These are phyloP conservation scores for Wiebesia pumilae DNA, from an alignment of 1,140 invertebrate genomes.

Conservation along the genomic window DNA sequence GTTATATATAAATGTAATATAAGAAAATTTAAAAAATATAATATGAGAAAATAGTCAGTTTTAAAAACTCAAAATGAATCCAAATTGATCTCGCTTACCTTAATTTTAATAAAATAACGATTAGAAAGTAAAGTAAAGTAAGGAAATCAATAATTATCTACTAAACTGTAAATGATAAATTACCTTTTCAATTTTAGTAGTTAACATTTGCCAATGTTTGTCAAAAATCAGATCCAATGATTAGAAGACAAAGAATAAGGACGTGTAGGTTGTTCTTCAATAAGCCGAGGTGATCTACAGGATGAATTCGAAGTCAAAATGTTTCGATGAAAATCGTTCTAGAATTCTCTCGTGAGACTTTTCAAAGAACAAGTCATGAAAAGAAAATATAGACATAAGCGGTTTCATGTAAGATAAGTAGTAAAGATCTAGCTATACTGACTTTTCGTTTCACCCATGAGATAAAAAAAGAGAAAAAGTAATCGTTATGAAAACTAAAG, in stretches of 20 bases:
- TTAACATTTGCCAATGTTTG: no score
- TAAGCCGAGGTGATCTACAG: not conserved
- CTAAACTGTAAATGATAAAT: no score
- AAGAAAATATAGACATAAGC: not conserved
- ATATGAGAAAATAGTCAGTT: no score
- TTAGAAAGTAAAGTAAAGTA: no score
- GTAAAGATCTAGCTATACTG: not conserved
- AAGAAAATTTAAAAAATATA: no score
- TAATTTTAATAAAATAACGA: no score
- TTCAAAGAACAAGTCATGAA: not conserved
- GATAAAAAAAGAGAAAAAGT: slow-evolving; percentile 8
- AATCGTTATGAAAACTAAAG: not conserved
- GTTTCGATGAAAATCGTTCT: not conserved
- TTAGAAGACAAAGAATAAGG: not conserved
- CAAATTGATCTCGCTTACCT: no score
- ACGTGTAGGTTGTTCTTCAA: not conserved
- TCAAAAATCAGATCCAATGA: not conserved
- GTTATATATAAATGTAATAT: no score
- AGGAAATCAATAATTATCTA: no score
- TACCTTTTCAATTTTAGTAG: no score
- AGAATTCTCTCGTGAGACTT: not conserved
- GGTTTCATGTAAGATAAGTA: not conserved
- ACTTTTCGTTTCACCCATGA: not conserved
- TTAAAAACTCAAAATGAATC: no score
- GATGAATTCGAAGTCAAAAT: not conserved